Evolutionary conservation across 2,888 invertebrate genomes (phyloP), one percentile per base, ranked within the genome.

Genomic region (Congeria kusceri): DNA sequence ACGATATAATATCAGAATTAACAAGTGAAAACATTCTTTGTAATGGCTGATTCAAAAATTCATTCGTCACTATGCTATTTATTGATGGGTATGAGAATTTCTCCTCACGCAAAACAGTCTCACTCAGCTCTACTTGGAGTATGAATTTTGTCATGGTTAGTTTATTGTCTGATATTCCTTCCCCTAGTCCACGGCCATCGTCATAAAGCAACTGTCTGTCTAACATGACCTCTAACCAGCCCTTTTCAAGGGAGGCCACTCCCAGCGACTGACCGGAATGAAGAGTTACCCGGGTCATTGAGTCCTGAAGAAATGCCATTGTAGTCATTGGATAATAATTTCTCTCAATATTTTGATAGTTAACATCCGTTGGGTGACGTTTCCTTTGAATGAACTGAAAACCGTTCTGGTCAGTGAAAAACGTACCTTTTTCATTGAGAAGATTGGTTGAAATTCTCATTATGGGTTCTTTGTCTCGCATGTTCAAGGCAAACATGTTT

Each of bases 261-360:
- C 93, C 93, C 67, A 92, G 91, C 13, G 93, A 86, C 79, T 93
- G 93, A 20, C 84, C 91, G 18, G 91, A 73, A 46, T 92, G 87
- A 20, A 93, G 62, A 0, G 91, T 90, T 57, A 93, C 63, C 44
- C 93, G 79, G 5, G 72, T 81, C 0, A 47, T 13, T 1, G 73
- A 63, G 80, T 93, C 92, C 68, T 93, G 91, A 2, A 93, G 71
- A 57, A 90, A 86, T 18, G 87, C 87, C 83, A 88, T 88, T 0
- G 91, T 87, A 0, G 92, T 92, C 74, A 92, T 86, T 5, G 93
- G 93, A 66, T 92, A 93, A 78, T 92, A 93, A 75, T 93, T 93
- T 15, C 91, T 90, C 58, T 91, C 90, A 20, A 88, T 83, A 13
- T 88, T 88, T 20, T 88, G 68, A 25, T 83, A 80, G 1, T 77